Conservation (phyloP, 2,888 invertebrate genomes). For the Vesta saturnalis region DNA sequence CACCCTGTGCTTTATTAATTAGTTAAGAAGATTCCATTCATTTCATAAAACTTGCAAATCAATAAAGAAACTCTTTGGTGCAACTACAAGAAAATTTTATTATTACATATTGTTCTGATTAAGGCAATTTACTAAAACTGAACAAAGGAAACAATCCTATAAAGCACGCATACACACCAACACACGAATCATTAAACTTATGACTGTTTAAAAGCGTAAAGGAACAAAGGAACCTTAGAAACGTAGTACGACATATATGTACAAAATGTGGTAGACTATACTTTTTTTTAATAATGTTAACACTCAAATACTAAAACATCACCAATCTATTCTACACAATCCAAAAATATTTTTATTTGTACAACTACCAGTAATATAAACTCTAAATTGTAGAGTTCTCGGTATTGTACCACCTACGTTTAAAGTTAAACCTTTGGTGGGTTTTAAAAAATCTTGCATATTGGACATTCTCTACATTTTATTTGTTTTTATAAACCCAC, state of each 20-base stretch:
- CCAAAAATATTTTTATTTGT: constrained; percentile 61
- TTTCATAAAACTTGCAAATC: constrained; percentile 8
- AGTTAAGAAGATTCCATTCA: constrained; percentile 15
- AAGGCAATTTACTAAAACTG: constrained; percentile 26
- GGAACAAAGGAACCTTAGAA: constrained; percentile 36
- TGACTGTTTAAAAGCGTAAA: constrained; percentile 34
- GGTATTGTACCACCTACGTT: constrained; percentile 54
- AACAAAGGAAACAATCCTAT: constrained; percentile 14
- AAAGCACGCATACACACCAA: constrained; percentile 18
- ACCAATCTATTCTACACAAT: constrained; percentile 58
- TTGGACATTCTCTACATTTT: constrained; percentile 7
- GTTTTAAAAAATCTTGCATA: constrained; percentile 18
- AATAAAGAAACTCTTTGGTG: constrained; percentile 7
- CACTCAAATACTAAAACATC: constrained; percentile 52
- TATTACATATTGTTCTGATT: constrained; percentile 30
- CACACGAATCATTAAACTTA: constrained; percentile 26
- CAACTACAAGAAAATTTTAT: constrained; percentile 16
- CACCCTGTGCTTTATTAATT: constrained; percentile 55
- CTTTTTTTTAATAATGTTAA: constrained; percentile 38
- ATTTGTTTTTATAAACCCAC: constrained; percentile 21
- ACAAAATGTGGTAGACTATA: constrained; percentile 15
- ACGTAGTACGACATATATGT: constrained; percentile 30
- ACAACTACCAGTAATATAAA: constrained; percentile 57
- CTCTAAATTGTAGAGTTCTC: constrained; percentile 54
- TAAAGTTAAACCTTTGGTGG: constrained; percentile 34